These are phyloP conservation scores for Sternotherus odoratus DNA, from an alignment of 2,797 vertebrate genomes.

Conservation along the genomic window DNA sequence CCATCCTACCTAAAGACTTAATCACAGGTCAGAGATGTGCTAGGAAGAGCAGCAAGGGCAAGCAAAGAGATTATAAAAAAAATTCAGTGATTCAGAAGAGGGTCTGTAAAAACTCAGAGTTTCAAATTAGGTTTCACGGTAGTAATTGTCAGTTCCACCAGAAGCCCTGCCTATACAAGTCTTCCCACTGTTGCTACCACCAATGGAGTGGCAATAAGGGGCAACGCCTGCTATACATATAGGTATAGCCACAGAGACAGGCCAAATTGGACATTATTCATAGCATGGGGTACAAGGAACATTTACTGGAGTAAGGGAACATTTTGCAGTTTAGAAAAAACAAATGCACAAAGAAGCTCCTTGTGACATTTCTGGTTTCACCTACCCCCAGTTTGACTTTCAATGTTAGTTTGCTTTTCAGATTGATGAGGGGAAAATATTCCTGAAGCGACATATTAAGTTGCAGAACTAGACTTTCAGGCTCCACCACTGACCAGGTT, in stretches of 20 bases:
- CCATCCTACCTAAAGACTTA: neutral
- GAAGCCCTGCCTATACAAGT: neutral
- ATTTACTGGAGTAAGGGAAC: neutral
- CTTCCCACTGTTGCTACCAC: neutral
- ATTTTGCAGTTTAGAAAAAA: neutral
- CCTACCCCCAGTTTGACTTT: neutral
- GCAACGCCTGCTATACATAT: neutral
- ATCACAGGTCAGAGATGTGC: neutral
- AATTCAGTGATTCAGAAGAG: neutral
- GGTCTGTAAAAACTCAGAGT: neutral
- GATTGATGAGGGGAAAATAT: neutral
- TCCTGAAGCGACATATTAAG: slow-evolving; percentile 5
- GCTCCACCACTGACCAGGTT: slow-evolving; percentile 10
- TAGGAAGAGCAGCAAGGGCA: neutral
- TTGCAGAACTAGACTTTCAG: neutral
- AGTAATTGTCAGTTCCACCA: neutral
- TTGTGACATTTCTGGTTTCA: neutral
- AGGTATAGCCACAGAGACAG: neutral
- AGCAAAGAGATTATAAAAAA: neutral
- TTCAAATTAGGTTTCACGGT: neutral
- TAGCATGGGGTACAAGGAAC: neutral
- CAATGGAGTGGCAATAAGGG: neutral
- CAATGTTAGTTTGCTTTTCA: neutral
- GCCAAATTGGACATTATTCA: neutral
- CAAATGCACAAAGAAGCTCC: neutral